Percentiles rank a stretch among this genome's conserved stretches.
These are phyloP conservation scores for Leptonema lineaticorne DNA, from an alignment of 1,140 invertebrate genomes.

Conservation along the genomic window DNA sequence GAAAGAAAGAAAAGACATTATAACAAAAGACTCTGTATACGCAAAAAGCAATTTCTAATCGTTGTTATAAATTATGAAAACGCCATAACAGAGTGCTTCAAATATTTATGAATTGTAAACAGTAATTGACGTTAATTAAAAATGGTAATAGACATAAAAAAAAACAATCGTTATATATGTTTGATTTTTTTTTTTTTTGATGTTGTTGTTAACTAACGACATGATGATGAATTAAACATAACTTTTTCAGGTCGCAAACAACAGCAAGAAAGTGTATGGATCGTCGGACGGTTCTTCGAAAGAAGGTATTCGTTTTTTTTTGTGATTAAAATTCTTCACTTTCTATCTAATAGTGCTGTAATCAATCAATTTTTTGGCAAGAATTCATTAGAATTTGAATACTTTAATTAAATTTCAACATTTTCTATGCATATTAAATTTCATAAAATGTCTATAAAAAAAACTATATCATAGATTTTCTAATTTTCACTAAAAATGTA, in stretches of 20 bases:
- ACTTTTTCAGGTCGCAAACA: slow-evolving; percentile 52
- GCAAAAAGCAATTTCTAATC: too few relatives aligned
- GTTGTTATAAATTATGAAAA: not conserved
- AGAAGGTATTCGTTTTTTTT: slow-evolving; percentile 33
- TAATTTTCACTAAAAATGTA: too few relatives aligned
- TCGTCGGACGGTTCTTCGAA: slow-evolving; percentile 45
- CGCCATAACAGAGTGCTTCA: slow-evolving; percentile 1
- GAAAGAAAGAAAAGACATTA: too few relatives aligned
- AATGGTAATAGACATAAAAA: slow-evolving; percentile 4
- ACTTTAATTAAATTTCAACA: too few relatives aligned
- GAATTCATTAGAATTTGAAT: too few relatives aligned
- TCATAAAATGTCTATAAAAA: too few relatives aligned
- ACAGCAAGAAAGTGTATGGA: slow-evolving; percentile 49
- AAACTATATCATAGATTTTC: too few relatives aligned
- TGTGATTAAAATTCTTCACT: too few relatives aligned
- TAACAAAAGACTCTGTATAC: too few relatives aligned
- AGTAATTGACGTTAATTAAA: not conserved
- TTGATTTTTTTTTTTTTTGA: not conserved
- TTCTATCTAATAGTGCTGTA: too few relatives aligned
- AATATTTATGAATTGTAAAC: slow-evolving; percentile 3
- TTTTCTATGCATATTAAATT: too few relatives aligned
- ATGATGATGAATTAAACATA: slow-evolving; percentile 1
- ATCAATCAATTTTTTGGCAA: too few relatives aligned
- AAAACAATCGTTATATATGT: not conserved
- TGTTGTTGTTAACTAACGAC: not conserved